Evolutionary conservation across 2,888 invertebrate genomes (phyloP), one percentile per base, ranked within the genome.

Genomic region (Macrosiphum euphorbiae): DNA sequence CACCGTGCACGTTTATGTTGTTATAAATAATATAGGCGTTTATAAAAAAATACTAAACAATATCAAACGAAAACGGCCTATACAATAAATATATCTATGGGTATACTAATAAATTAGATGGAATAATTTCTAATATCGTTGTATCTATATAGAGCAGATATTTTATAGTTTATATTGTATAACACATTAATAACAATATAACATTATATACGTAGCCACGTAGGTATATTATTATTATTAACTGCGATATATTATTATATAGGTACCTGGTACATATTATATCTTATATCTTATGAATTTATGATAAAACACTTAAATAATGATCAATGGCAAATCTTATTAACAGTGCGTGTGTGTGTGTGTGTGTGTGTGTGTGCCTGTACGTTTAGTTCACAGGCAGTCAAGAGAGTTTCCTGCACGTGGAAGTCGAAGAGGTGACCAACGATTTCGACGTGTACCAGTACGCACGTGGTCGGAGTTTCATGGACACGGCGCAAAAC

Each of bases 371-470:
- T 91, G 58, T 86, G 84, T 67, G 67, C n/a, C 7, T 87, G 61
- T 88, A 26, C n/a, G 44, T 92, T 10, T 96, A 98, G 98, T 98
- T 98, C 96, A 97, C 98, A 90, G 98, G 98, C 95, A 98, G 98
- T 95, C 98, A 98, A 96, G 98, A 98, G 96, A 98, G 98, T 95
- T 98, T 98, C 95, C 96, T 98, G 94, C 98, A 98, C 96, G 96
- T 97, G 94, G 97, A 97, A 94, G 96, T 96, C 84, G 96, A 96
- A 95, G 96, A 91, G 95, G 95, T 78, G 90, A 90, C 94, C 85
- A 94, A 94, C 86, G 87, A 94, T 94, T 94, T 90, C 86, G 95
- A 96, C 67, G 94, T 94, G 3, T 94, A 94, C 86, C 94, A 94
- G 90, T 94, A 86, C 67, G 85, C 94, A 28, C 84, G 94, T 47